Evolutionary conservation across 2,797 vertebrate genomes (phyloP), one percentile per base, ranked within the genome.

Genomic region (Pogonophryne albipinna): DNA sequence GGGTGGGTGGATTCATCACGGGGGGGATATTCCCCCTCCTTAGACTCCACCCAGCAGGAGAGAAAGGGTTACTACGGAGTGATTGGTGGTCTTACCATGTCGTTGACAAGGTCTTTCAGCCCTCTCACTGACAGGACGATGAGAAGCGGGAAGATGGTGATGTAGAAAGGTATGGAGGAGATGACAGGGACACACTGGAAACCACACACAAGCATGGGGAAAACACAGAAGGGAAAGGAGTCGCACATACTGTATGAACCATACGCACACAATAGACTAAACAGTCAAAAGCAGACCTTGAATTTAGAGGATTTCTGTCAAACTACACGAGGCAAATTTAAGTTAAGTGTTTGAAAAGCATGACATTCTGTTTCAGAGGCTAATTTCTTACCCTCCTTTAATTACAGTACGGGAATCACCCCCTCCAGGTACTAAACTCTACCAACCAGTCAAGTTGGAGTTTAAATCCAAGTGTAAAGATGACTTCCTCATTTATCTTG

Each of bases 131-230:
- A 0, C 15, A 99, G 92, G 0, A 99, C 96, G 13, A 92, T 81
- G 52, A 94, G 0, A 51, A 99, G 88, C 0, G 97, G 97, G 19
- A 95, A 65, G 23, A 97, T 90, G 61, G 96, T 95, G 4, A 95
- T 94, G 88, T 97, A 97, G 97, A 97, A 99, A 9, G 97, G 97
- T 76, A 99, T 73, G 0, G 97, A 96, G 27, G 98, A 94, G 84
- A 99, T 97, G 70, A 84, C 92, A 0, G 98, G 96, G 74, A 97
- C 67, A 58, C 91, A 88, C 97, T 97, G 85, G 9, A 79, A 61
- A 69, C 23, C 44, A 74, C 8, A 68, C 4, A 20, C 17, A 84
- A 49, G 38, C 49, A 74, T 42, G 47, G 23, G 34, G 68, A 1
- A 73, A 9, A 49, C 6, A 20, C 15, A 59, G 27, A 61, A 6